Evolutionary conservation across 2,113 vertebrate species (phyloP).

Genomic region (Alethe castanea): DNA sequence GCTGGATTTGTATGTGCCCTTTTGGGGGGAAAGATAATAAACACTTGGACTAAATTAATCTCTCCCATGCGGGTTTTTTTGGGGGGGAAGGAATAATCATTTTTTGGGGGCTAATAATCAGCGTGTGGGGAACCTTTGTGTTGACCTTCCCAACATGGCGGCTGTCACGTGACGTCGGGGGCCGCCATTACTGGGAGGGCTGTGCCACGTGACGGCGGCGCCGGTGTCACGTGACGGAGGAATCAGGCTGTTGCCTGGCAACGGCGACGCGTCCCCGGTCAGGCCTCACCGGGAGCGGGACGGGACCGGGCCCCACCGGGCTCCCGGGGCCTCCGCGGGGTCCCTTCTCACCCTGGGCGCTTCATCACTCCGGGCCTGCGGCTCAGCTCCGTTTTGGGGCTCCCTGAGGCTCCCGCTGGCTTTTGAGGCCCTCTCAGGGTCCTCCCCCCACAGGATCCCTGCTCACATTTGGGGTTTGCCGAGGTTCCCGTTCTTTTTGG

Average conservation of each 20-base stretch:
- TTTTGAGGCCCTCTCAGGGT: not conserved
- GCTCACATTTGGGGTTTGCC: not conserved
- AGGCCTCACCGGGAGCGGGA: not conserved
- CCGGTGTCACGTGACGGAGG: rapidly evolving
- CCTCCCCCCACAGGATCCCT: not conserved
- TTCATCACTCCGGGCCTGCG: rapidly evolving
- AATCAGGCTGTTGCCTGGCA: rapidly evolving
- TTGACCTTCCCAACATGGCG: not conserved
- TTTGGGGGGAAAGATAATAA: slow-evolving; percentile 61
- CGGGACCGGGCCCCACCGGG: not conserved
- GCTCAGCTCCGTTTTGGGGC: not conserved
- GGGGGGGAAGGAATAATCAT: rapidly evolving
- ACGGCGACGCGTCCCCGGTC: not conserved
- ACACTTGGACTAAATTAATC: slow-evolving; percentile 61
- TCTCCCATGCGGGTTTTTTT: not conserved
- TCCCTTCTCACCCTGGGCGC: too few species aligned
- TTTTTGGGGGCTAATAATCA: not conserved
- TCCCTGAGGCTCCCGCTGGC: not conserved
- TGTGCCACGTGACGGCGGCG: rapidly evolving
- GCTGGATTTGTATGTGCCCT: slow-evolving; percentile 21
- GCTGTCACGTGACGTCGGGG: rapidly evolving
- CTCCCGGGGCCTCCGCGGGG: not conserved
- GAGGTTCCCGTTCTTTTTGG: not conserved
- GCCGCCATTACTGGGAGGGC: not conserved
- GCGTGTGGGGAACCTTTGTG: rapidly evolving